A percentile compares a stretch with the other conserved stretches of the same genome.
Evolutionary conservation across 2,797 vertebrate genomes (phyloP).

Genomic region (Leptatherina wallacei): DNA sequence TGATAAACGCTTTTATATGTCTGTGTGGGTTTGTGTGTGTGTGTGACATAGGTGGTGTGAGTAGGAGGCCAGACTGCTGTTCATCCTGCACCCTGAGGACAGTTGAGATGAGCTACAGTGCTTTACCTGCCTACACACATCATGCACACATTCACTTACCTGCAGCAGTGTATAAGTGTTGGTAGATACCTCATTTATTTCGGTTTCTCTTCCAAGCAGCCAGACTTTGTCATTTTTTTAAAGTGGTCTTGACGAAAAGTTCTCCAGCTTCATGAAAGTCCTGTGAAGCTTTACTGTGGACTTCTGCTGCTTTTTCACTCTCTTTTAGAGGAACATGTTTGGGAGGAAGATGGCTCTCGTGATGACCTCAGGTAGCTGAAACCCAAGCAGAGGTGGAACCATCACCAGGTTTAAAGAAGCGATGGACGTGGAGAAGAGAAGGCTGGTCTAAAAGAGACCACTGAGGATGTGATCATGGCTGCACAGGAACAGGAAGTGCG

Average conservation of each 20-base stretch:
- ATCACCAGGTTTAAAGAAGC: no score
- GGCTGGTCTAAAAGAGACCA: no score
- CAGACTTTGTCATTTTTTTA: no score
- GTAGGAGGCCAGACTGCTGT: slow-evolving; percentile 44
- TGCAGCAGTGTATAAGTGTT: no score
- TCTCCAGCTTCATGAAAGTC: neutral
- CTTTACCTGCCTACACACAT: slow-evolving; percentile 25
- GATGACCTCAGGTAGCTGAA: no score
- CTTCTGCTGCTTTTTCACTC: neutral
- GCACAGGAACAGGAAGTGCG: no score
- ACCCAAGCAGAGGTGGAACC: no score
- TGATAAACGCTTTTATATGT: no score
- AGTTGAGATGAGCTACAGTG: slow-evolving; percentile 23
- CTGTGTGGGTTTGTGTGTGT: neutral
- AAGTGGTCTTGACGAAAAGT: neutral
- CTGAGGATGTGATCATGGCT: no score
- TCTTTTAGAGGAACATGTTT: no score
- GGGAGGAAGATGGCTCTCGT: no score
- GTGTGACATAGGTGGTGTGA: slow-evolving; percentile 2
- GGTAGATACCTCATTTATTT: neutral
- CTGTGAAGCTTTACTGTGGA: neutral
- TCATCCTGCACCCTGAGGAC: slow-evolving; percentile 23
- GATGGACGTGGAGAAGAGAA: no score
- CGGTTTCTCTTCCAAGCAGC: neutral
- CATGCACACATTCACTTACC: slow-evolving; percentile 10